phyloP scores from a whole-genome alignment of 1,140 invertebrate species.

The Cyrtorhinus lividipennis region DNA sequence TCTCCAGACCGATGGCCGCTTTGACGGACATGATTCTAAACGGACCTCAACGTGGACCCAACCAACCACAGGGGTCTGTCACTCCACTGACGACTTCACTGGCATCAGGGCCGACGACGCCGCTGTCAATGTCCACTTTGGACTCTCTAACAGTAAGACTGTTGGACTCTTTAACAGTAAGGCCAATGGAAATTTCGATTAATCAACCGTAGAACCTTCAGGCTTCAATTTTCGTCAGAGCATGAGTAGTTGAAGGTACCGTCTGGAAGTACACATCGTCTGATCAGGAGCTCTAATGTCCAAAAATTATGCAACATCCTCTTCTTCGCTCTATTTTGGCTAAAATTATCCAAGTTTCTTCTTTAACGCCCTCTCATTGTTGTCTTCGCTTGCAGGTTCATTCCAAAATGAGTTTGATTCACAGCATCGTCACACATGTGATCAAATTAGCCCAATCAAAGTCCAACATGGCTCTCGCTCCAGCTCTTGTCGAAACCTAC shows the following conservation, averaged over 20 bases:
- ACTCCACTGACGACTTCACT: conserved; percentile 35
- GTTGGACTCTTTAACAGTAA: no score
- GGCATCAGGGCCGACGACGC: conserved; percentile 52
- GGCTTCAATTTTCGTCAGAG: no score
- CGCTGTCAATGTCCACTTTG: conserved; percentile 78
- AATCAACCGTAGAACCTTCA: no score
- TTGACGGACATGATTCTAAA: conserved; percentile 75
- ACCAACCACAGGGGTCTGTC: conserved; percentile 28
- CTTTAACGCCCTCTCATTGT: no score
- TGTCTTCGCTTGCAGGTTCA: conserved; percentile 36
- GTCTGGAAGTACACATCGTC: no score
- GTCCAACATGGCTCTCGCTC: conserved; percentile 61
- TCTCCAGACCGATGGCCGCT: conserved; percentile 69
- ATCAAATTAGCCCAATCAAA: conserved; percentile 78
- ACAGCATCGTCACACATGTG: conserved; percentile 78
- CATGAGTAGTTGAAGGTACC: no score
- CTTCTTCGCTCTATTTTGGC: no score
- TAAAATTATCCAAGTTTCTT: no score
- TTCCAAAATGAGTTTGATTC: conserved; percentile 95
- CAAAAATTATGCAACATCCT: no score
- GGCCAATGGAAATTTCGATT: no score
- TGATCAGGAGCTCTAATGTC: no score
- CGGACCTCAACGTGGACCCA: conserved; percentile 27
- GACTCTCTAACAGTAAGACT: conserved; percentile 84
- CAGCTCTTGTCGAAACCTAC: conserved; percentile 89